Evolutionary conservation across 2,888 invertebrate genomes (phyloP).

Genomic region (Tyria jacobaeae): DNA sequence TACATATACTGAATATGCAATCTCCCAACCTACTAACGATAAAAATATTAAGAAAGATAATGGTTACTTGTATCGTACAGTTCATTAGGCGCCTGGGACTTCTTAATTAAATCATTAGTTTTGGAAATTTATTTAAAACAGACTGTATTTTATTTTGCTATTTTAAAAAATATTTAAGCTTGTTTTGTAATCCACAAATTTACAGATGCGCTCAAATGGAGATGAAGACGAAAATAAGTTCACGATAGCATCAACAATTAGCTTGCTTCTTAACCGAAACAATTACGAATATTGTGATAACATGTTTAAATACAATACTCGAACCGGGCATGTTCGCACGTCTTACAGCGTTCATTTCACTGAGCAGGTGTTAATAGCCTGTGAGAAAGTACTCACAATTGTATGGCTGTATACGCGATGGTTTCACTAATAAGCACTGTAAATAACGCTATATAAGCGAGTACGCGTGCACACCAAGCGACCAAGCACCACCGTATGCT

Average conservation of each 20-base stretch:
- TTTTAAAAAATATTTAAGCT: too few relatives aligned
- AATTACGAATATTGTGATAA: background rate
- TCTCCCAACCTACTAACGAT: too few relatives aligned
- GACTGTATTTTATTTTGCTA: too few relatives aligned
- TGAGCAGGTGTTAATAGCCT: conserved; percentile 47
- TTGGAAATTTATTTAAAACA: too few relatives aligned
- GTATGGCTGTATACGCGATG: conserved; percentile 49
- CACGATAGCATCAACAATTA: background rate
- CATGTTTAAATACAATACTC: conserved; percentile 7
- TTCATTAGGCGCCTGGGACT: too few relatives aligned
- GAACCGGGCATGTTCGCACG: conserved; percentile 26
- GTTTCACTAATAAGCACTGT: conserved; percentile 55
- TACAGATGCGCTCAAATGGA: too few relatives aligned
- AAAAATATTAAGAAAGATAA: too few relatives aligned
- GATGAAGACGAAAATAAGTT: conserved; percentile 4
- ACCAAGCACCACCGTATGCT: background rate
- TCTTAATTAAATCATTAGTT: too few relatives aligned
- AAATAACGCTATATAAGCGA: background rate
- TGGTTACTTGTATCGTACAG: too few relatives aligned
- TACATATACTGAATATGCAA: too few relatives aligned
- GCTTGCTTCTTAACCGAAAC: conserved; percentile 11
- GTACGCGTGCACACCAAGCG: background rate
- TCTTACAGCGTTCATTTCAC: conserved; percentile 32
- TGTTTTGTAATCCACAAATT: too few relatives aligned
- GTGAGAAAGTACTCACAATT: conserved; percentile 72